Evolutionary conservation across 2,888 invertebrate genomes (phyloP).

Genomic region (Gari tellinella): DNA sequence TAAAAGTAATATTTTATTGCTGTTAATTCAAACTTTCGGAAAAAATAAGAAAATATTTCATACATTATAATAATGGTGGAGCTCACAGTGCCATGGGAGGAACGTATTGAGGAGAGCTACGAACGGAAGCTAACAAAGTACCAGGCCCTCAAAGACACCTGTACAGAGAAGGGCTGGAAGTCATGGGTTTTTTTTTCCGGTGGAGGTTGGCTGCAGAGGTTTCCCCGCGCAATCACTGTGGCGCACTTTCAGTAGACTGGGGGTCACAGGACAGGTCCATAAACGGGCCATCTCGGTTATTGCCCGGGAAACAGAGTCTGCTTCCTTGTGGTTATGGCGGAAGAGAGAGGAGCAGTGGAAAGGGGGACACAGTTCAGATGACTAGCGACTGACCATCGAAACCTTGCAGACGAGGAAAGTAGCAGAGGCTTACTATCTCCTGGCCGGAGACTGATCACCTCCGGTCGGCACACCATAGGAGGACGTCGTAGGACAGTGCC

Average conservation of each 20-base stretch:
- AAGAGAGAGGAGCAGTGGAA: conserved; percentile 10
- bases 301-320: conserved; percentile 9
- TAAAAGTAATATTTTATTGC: too few species aligned
- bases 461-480: conserved; percentile 15
- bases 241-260: conserved; percentile 4
- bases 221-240: conserved; percentile 11
- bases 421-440: conserved; percentile 3
- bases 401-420: conserved; percentile 3
- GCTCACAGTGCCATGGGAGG: conserved; percentile 27
- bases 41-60: background rate
- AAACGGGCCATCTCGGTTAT: conserved; percentile 3
- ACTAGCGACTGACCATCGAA: too few species aligned
- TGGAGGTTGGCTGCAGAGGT: conserved; percentile 7
- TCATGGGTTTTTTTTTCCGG: too few species aligned
- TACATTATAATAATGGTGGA: background rate
- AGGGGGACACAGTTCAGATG: background rate
- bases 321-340: conserved; percentile 6
- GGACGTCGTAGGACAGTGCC: conserved; percentile 17
- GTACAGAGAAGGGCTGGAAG: conserved; percentile 2
- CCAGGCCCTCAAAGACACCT: conserved; percentile 11
- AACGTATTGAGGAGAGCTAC: conserved; percentile 10
- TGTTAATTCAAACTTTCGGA: too few species aligned
- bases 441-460: background rate
- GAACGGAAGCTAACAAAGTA: conserved; percentile 13
- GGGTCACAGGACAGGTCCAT: conserved; percentile 4